Conservation (phyloP, 2,113 vertebrate genomes). For the Ancistrus triradiatus region DNA sequence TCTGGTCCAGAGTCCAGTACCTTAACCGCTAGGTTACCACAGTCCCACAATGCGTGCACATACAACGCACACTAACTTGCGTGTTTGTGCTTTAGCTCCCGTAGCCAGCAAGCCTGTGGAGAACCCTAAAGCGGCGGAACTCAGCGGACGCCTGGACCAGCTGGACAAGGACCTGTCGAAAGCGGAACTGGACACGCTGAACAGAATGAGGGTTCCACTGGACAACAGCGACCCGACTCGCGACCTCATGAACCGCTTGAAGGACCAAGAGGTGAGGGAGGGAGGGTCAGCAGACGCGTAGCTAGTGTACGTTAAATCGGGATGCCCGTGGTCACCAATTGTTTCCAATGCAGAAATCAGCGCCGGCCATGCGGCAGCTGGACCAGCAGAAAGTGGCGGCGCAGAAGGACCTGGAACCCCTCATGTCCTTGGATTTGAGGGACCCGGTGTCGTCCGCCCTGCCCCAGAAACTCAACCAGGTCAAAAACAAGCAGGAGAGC, state of each 20-base stretch:
- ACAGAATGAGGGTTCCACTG: constrained; percentile 72
- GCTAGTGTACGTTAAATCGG: too few species aligned
- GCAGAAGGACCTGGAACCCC: constrained; percentile 74
- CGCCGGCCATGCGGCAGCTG: constrained; percentile 69
- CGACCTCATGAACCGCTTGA: constrained; percentile 75
- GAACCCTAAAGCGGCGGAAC: constrained; percentile 64
- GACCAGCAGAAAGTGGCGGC: constrained; percentile 73
- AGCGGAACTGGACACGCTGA: constrained; percentile 70
- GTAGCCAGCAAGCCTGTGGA: constrained; percentile 45
- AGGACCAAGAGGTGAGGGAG: constrained; percentile 76
- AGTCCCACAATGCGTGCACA: neutral
- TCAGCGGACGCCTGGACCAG: constrained; percentile 68
- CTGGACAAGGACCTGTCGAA: constrained; percentile 69
- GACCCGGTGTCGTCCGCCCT: constrained; percentile 68
- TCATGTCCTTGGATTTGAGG: constrained; percentile 66
- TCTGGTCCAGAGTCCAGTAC: too few species aligned
- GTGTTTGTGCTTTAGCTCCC: constrained; percentile 46
- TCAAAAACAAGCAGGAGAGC: constrained; percentile 78
- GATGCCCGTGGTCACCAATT: too few species aligned
- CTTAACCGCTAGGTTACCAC: too few species aligned
- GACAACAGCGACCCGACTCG: constrained; percentile 65
- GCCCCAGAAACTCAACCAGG: constrained; percentile 68
- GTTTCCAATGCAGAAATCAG: constrained; percentile 62
- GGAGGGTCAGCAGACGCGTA: too few species aligned
- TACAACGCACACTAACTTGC: neutral